Base-by-base conservation (phyloP, 2,888 invertebrate genomes). In the Cheilosia vernalis region DNA sequence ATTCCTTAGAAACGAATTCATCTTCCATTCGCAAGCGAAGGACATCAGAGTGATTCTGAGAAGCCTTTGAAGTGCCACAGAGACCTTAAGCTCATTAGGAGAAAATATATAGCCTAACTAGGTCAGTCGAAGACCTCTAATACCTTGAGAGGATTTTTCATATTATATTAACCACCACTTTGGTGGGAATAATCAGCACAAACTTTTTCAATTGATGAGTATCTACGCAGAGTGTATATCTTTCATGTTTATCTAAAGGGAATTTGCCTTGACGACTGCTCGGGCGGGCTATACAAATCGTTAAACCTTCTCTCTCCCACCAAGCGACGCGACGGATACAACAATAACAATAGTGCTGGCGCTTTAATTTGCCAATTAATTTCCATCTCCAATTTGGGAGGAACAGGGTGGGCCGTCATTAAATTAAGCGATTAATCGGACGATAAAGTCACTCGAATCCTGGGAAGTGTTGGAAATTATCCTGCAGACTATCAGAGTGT, bases 361-460 rank as follows among this genome's bases (percentile, higher is more conserved):
- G 72, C 60, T 81, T 85, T 85, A 81, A 81, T 81, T 85, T 85
- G 81, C 66, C 85, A 85, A 85, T 81, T 85, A 85, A 77, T 81
- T 81, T 85, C 76, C 85, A 72, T 81, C 77, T 66, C 64, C 70
- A 44, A 33, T 64, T 51, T 33, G 24, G 30, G 37, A n/a, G 47
- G 24, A 15, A 53, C 17, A 7, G 24, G 15, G 67, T 3, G 58
- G 17, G 30, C 66, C 24, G 37, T 79, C 79, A 67, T 85, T 85
- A 85, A 85, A 85, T 85, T 80, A 85, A 85, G 76, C 85, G 81
- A 85, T 85, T 81, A 85, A 81, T 81, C 76, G 61, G 64, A 70
- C 70, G 81, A 81, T 77, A 81, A 77, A 85, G 81, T 81, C 85
- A 72, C 70, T 72, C 40, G 42, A 66, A 24, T 15, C 27, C 47